Base-by-base conservation (phyloP, 2,113 vertebrate genomes). In the Eulemur macaco region DNA sequence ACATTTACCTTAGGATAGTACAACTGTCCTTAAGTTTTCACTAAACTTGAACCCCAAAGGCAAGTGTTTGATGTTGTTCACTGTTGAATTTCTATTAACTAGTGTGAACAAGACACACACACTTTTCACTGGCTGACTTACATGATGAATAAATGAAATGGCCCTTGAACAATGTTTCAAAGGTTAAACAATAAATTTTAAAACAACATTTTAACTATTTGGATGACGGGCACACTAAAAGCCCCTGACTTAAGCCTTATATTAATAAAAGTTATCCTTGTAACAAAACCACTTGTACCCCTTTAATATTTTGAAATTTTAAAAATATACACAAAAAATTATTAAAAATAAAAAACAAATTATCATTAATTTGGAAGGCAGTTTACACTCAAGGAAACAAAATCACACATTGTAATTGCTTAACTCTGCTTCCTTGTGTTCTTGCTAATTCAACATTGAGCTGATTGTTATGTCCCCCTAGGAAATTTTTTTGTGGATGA, bases 401-500 rank as follows among this genome's bases (percentile, higher is more conserved):
- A 96, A 76, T 42, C 39, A 88, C 31, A 91, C 66, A 10, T 64
- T 88, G 5, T 87, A 71, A 91, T 95, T 88, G 80, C 29, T 90
- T 78, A 84, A 63, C 42, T 82, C 56, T 83, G 63, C 31, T 92
- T 86, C 54, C 68, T 69, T 52, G 52, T 84, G 52, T 81, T 78
- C 91, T 89, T 45, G 68, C 77, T 93, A 80, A 97, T 95, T 95
- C 23, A 66, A 92, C 93, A 85, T 37, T 86, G 34, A 85, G 34
- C 86, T 88, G 37, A 88, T 77, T 81, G 50, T 25, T 89, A 50
- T 85, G 47, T 91, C 64, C 86, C 64, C 34, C 50, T 90, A 66
- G 93, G 39, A 63, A 91, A 47, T 39, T 99, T 94, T 98, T 99
- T 89, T 98, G 97, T 99, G 98, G 66, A 98, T 98, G 80, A 99